A percentile compares a stretch with the other conserved stretches of the same genome.
These are phyloP conservation scores for Melanocharis versteri DNA, from an alignment of 2,113 vertebrate species.

Conservation along the genomic window DNA sequence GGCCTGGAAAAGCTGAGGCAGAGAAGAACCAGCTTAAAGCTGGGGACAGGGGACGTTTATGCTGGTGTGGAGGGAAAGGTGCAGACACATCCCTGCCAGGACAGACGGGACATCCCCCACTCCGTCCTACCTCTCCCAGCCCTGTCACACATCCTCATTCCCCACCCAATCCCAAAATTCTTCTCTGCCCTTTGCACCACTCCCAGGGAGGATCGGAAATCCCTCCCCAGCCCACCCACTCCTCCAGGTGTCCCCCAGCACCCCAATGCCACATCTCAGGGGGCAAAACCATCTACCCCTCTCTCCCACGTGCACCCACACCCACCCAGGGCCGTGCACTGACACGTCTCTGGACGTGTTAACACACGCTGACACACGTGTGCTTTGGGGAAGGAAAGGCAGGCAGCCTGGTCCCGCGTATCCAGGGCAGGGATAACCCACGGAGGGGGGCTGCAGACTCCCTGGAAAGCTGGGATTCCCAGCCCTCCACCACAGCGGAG, in stretches of 20 bases:
- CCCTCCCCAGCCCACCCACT: not conserved
- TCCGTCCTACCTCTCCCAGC: not conserved
- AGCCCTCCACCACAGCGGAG: not conserved
- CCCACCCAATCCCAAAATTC: not conserved
- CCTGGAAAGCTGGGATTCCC: not conserved
- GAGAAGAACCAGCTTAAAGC: not conserved
- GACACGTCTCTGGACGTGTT: not conserved
- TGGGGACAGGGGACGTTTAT: not conserved
- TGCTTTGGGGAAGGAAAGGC: not conserved
- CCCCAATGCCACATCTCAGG: not conserved
- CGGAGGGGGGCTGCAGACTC: not conserved
- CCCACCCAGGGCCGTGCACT: not conserved
- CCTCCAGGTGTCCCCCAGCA: not conserved
- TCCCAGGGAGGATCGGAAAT: not conserved
- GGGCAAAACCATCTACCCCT: not conserved
- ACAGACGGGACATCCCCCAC: not conserved
- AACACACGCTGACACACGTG: not conserved
- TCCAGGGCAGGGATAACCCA: not conserved
- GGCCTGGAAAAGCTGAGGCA: not conserved
- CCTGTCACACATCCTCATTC: not conserved
- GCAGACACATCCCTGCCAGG: not conserved
- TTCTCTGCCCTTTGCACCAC: not conserved
- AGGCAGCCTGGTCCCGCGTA: accelerated
- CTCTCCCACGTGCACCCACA: not conserved
- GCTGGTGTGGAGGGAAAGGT: not conserved